A percentile compares a stretch with the other conserved stretches of the same genome.
Evolutionary conservation across 2,113 vertebrate species (phyloP).

Genomic region (Anthoscopus minutus): DNA sequence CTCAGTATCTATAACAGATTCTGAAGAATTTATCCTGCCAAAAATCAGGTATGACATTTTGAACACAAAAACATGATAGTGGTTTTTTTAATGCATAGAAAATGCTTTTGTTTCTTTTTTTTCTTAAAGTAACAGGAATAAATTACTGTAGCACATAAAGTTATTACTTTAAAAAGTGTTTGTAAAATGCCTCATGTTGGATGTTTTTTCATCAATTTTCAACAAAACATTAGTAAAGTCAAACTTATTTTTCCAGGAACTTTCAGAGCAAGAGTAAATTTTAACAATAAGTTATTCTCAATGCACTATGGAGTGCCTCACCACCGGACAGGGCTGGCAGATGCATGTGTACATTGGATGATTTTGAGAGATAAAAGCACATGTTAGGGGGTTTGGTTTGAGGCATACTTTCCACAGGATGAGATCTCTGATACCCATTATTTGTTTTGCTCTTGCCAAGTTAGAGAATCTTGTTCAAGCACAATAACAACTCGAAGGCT

Average conservation of each 20-base stretch:
- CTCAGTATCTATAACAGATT: not conserved
- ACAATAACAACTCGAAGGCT: not conserved
- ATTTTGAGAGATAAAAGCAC: slow-evolving; percentile 23
- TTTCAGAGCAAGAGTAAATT: not conserved
- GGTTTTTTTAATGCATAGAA: not conserved
- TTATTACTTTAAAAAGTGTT: not conserved
- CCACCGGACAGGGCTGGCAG: not conserved
- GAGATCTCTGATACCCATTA: slow-evolving; percentile 12
- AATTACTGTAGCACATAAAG: not conserved
- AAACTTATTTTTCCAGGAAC: not conserved
- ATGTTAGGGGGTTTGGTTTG: not conserved
- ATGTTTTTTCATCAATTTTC: not conserved
- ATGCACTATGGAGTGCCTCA: not conserved
- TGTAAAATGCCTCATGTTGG: not conserved
- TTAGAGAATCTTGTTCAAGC: not conserved
- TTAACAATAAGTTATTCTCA: not conserved
- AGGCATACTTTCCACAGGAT: slow-evolving; percentile 44
- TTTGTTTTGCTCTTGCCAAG: slow-evolving; percentile 25
- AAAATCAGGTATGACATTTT: not conserved
- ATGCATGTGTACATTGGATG: not conserved
- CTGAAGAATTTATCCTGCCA: not conserved
- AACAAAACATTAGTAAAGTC: not conserved
- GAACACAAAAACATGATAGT: not conserved
- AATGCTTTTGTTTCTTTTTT: not conserved
- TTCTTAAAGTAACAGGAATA: not conserved